Percentiles rank a stretch among this genome's conserved stretches.
Evolutionary conservation across 2,797 vertebrate species (phyloP).

Genomic region (Gymnodraco acuticeps): DNA sequence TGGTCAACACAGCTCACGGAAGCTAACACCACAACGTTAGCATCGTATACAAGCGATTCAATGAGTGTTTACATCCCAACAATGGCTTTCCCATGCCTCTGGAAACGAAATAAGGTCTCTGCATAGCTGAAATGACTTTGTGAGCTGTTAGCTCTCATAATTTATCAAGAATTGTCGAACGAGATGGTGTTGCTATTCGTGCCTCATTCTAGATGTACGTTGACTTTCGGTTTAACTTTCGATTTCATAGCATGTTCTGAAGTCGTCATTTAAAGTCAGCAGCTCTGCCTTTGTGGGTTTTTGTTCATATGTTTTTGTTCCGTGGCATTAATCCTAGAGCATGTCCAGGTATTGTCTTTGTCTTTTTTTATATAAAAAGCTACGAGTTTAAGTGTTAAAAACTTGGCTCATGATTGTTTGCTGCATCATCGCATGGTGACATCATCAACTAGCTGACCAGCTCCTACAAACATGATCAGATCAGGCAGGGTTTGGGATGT

Average conservation of each 20-base stretch:
- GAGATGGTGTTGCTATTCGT: constrained; percentile 4
- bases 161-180: not conserved
- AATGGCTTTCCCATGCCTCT: not conserved
- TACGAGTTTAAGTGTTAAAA: constrained; percentile 33
- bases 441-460: constrained; percentile 57
- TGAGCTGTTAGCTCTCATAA: not conserved
- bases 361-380: constrained; percentile 29
- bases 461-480: not conserved
- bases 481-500: not conserved
- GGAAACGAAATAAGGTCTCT: not conserved
- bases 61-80: constrained; percentile 62
- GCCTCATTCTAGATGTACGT: constrained; percentile 22
- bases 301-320: not conserved
- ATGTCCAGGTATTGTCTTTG: not conserved
- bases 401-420: constrained; percentile 69
- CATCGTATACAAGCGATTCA: constrained; percentile 38
- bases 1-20: constrained; percentile 46
- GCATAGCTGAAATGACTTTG: rapidly evolving
- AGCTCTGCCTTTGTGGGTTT: not conserved
- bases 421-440: constrained; percentile 78
- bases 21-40: constrained; percentile 65
- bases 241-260: constrained; percentile 16
- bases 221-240: constrained; percentile 69
- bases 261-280: not conserved
- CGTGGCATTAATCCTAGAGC: rapidly evolving